These are phyloP conservation scores for Watsonalla binaria DNA, from an alignment of 2,888 invertebrate species.

Conservation along the genomic window DNA sequence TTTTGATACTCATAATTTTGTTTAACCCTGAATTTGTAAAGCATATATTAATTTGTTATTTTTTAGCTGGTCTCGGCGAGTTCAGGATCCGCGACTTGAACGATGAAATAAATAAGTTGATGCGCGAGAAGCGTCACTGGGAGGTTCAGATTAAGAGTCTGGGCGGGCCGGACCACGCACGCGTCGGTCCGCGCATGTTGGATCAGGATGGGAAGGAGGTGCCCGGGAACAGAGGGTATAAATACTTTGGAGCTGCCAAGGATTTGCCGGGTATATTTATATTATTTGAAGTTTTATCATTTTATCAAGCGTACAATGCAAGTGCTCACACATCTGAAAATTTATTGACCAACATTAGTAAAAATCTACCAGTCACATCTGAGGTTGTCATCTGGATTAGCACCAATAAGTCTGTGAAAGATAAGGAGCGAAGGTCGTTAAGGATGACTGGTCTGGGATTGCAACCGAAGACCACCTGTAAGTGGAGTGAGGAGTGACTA, in stretches of 20 bases:
- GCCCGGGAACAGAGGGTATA: conserved; percentile 98
- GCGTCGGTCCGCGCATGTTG: conserved; percentile 94
- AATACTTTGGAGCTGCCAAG: conserved; percentile 99
- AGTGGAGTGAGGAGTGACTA: too few relatives aligned
- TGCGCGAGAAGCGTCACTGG: conserved; percentile 98
- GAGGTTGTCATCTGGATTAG: too few relatives aligned
- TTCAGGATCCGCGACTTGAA: conserved; percentile 98
- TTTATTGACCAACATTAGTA: too few relatives aligned
- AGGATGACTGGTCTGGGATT: too few relatives aligned
- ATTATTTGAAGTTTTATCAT: background rate
- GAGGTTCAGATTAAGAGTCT: conserved; percentile 96
- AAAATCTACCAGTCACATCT: too few relatives aligned
- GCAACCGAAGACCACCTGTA: too few relatives aligned
- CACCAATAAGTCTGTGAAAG: too few relatives aligned
- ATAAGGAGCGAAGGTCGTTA: too few relatives aligned
- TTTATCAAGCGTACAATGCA: too few relatives aligned
- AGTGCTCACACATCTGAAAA: too few relatives aligned
- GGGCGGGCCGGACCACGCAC: conserved; percentile 96
- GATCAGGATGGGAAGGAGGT: conserved; percentile 97
- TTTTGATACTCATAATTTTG: too few relatives aligned
- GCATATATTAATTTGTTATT: conserved; percentile 3
- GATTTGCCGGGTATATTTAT: conserved; percentile 87
- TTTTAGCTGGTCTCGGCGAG: conserved; percentile 96
- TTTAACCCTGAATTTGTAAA: background rate
- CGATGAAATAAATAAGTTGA: conserved; percentile 98